phyloP scores from a whole-genome alignment of 1,140 invertebrate genomes.

The Melitaea cinxia region DNA sequence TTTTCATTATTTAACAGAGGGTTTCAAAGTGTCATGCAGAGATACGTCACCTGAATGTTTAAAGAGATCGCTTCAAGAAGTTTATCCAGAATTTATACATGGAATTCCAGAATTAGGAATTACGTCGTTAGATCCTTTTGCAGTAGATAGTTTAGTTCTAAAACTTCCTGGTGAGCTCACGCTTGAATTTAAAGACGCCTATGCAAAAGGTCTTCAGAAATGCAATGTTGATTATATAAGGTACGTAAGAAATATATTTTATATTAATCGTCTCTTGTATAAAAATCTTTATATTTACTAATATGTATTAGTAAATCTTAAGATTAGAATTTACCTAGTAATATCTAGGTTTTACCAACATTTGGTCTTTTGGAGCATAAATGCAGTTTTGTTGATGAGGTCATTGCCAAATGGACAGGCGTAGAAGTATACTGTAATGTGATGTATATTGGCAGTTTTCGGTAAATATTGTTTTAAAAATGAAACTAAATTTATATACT shows the following conservation, averaged over 20 bases:
- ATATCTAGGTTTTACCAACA: too few species aligned
- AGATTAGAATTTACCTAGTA: too few species aligned
- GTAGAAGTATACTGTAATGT: too few species aligned
- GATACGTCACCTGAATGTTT: conserved; percentile 30
- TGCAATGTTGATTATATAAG: conserved; percentile 29
- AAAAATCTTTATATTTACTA: too few species aligned
- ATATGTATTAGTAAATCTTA: too few species aligned
- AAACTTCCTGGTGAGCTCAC: conserved; percentile 20
- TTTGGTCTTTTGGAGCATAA: too few species aligned
- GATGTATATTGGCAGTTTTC: too few species aligned
- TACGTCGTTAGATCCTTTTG: conserved; percentile 27
- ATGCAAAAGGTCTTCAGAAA: conserved; percentile 23
- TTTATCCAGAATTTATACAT: conserved; percentile 30
- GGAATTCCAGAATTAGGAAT: conserved; percentile 34
- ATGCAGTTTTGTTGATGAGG: too few species aligned
- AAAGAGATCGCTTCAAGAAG: conserved; percentile 8
- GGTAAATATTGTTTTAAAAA: too few species aligned
- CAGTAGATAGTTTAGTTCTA: conserved; percentile 23
- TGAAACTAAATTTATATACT: not conserved
- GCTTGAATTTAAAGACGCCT: conserved; percentile 20
- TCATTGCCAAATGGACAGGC: too few species aligned
- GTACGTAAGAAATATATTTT: conserved; percentile 12
- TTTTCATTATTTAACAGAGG: conserved; percentile 15
- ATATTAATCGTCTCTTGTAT: not conserved
- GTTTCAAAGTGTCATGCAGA: conserved; percentile 22